These are phyloP conservation scores for Lumbricus terrestris DNA, from an alignment of 2,888 invertebrate species.

Conservation along the genomic window DNA sequence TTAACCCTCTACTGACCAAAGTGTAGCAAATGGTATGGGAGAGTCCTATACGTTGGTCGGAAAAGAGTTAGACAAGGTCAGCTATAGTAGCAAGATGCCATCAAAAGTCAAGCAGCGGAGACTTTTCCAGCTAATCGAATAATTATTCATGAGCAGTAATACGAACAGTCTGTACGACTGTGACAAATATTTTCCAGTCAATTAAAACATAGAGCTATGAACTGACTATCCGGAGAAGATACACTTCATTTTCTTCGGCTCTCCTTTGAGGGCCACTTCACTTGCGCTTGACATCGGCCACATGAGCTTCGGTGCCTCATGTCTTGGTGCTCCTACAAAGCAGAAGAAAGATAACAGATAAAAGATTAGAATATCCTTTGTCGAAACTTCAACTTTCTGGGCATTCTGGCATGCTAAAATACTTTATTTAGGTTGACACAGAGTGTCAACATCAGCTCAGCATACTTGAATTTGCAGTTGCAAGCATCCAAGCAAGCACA, in stretches of 20 bases:
- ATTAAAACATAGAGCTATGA: not conserved
- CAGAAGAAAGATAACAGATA: not conserved
- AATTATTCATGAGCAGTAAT: not conserved
- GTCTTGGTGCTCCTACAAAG: constrained; percentile 13
- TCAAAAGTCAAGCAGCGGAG: not conserved
- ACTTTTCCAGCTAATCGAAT: not conserved
- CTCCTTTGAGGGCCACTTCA: constrained; percentile 29
- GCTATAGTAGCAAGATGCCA: not conserved
- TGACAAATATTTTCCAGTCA: not conserved
- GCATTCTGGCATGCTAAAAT: not conserved
- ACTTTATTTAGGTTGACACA: not conserved
- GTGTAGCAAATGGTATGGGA: too few relatives aligned
- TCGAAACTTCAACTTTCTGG: not conserved
- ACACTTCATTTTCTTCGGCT: constrained; percentile 28
- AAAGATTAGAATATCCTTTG: not conserved
- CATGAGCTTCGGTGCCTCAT: constrained; percentile 26
- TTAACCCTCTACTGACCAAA: too few relatives aligned
- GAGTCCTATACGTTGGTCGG: too few relatives aligned
- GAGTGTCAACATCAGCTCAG: not conserved
- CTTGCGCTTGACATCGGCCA: constrained; percentile 17
- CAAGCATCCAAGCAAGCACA: not conserved
- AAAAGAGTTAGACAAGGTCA: too few relatives aligned
- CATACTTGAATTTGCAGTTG: not conserved
- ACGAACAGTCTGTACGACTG: not conserved
- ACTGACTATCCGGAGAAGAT: constrained; percentile 32